phyloP scores from a whole-genome alignment of 2,113 vertebrate genomes.

The Cinclus cinclus region DNA sequence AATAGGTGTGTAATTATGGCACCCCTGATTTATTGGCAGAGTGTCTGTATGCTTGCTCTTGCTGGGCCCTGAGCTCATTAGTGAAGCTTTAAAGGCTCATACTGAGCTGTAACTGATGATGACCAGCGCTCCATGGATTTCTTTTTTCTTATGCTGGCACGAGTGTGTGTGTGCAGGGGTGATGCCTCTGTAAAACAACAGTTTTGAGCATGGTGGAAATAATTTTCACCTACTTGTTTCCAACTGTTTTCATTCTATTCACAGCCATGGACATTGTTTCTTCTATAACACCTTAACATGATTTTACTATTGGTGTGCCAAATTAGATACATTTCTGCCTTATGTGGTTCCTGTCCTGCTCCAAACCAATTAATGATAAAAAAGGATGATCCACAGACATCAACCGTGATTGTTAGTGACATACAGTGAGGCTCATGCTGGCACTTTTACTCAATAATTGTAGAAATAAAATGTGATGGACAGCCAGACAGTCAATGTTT shows the following conservation, averaged over 20 bases:
- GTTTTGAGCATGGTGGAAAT: neutral
- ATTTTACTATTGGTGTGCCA: neutral
- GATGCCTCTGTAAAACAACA: neutral
- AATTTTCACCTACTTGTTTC: neutral
- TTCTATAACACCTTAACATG: neutral
- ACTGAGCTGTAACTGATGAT: neutral
- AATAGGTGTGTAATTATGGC: neutral
- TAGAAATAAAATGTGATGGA: neutral
- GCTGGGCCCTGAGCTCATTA: neutral
- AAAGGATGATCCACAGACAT: neutral
- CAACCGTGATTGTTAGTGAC: neutral
- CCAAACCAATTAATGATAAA: neutral
- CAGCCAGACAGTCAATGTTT: neutral
- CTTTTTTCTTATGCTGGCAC: neutral
- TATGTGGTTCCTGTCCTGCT: neutral
- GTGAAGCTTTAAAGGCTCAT: neutral
- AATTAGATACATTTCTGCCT: neutral
- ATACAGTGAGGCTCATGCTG: neutral
- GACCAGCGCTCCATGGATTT: neutral
- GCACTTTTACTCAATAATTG: neutral
- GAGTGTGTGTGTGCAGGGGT: neutral
- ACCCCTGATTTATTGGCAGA: neutral
- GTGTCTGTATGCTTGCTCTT: neutral
- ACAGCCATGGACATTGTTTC: neutral
- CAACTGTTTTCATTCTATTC: neutral